phyloP scores from a whole-genome alignment of 2,888 invertebrate species.

The Pyrrhia umbra region DNA sequence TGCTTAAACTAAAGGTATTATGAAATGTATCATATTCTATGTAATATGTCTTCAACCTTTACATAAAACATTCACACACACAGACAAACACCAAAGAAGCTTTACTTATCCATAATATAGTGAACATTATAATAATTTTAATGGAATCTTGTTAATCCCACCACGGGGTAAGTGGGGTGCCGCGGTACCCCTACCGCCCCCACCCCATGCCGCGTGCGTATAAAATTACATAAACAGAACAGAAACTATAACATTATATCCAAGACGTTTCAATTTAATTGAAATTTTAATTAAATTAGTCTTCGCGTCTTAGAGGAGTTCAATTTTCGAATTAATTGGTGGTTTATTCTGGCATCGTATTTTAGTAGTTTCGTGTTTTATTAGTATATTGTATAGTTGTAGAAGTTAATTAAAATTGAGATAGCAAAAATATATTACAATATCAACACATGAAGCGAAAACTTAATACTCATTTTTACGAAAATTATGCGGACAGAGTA shows the following conservation, averaged over 20 bases:
- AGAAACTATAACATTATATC: conserved; percentile 69
- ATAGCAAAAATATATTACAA: too few species aligned
- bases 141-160: conserved; percentile 84
- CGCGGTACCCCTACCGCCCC: conserved; percentile 33
- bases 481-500: too few species aligned
- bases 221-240: conserved; percentile 75
- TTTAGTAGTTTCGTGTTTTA: not conserved
- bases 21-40: not conserved
- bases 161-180: conserved; percentile 37
- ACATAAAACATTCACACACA: conserved; percentile 22
- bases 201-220: conserved; percentile 59
- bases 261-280: conserved; percentile 72
- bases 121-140: conserved; percentile 80
- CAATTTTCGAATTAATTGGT: conserved; percentile 47
- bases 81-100: conserved; percentile 62
- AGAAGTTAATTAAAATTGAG: not conserved
- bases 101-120: conserved; percentile 59
- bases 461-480: too few species aligned
- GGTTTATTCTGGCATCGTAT: conserved; percentile 2
- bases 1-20: too few species aligned
- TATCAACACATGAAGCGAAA: too few species aligned
- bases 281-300: conserved; percentile 76
- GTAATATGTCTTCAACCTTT: conserved; percentile 7
- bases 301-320: conserved; percentile 44
- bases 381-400: not conserved